Evolutionary conservation across 1,140 invertebrate genomes (phyloP).

Genomic region (Dinothrombium tinctorium): DNA sequence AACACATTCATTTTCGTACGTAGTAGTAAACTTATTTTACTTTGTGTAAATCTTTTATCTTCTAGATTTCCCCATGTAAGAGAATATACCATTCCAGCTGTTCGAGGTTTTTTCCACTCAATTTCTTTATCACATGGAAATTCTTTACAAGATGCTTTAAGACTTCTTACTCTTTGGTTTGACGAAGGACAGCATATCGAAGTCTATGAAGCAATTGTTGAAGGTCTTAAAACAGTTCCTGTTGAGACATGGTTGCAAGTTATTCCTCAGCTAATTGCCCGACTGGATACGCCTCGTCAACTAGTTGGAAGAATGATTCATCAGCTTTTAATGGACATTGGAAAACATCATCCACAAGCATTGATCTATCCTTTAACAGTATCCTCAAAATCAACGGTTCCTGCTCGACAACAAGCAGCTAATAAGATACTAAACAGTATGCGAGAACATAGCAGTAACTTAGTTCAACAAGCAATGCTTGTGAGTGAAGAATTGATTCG

Average conservation of each 20-base stretch:
- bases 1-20: not conserved
- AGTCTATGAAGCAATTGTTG: constrained; percentile 74
- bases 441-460: constrained; percentile 66
- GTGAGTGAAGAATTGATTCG: constrained; percentile 89
- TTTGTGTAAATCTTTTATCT: constrained; percentile 6
- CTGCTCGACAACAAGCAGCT: constrained; percentile 58
- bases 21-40: too few species aligned
- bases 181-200: constrained; percentile 79
- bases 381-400: constrained; percentile 76
- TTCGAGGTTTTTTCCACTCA: constrained; percentile 84
- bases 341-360: constrained; percentile 52
- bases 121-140: constrained; percentile 71
- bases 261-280: constrained; percentile 90
- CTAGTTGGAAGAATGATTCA: constrained; percentile 73
- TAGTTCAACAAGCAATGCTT: constrained; percentile 79
- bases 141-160: constrained; percentile 88
- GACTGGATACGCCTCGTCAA: constrained; percentile 75
- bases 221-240: constrained; percentile 73
- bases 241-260: constrained; percentile 99
- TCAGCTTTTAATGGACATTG: constrained; percentile 78
- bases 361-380: constrained; percentile 92
- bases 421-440: constrained; percentile 86
- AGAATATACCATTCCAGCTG: constrained; percentile 68
- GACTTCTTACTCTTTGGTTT: constrained; percentile 78
- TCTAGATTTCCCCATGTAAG: constrained; percentile 33